Percentiles rank a stretch among this genome's conserved stretches.
These are phyloP conservation scores for Lepidurus couesii DNA, from an alignment of 1,140 invertebrate genomes.

Conservation along the genomic window DNA sequence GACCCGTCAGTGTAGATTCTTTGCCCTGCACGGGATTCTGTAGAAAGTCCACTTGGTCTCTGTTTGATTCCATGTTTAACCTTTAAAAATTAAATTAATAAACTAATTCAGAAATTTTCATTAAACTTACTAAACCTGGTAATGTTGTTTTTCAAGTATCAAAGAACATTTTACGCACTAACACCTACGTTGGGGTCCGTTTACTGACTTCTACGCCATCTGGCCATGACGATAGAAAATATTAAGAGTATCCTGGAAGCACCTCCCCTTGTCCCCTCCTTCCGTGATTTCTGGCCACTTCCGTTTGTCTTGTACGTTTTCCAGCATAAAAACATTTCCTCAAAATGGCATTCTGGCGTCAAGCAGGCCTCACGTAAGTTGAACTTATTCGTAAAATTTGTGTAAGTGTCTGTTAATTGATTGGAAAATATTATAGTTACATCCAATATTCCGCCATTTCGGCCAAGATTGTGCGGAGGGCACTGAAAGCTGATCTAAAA, in stretches of 20 bases:
- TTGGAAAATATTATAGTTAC: conserved; percentile 57
- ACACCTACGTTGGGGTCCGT: too few species aligned
- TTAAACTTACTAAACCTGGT: not conserved
- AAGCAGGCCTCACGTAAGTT: conserved; percentile 34
- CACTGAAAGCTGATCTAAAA: conserved; percentile 66
- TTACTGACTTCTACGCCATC: not conserved
- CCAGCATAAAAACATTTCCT: conserved; percentile 22
- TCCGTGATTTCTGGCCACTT: conserved; percentile 25
- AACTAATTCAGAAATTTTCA: not conserved
- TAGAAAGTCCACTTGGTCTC: not conserved
- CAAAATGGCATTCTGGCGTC: conserved; percentile 34
- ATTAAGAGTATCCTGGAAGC: not conserved
- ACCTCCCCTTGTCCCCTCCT: not conserved
- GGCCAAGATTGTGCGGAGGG: conserved; percentile 67
- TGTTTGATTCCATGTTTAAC: not conserved
- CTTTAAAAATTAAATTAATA: not conserved
- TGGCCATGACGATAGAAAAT: not conserved
- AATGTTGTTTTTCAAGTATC: not conserved
- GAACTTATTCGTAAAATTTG: not conserved
- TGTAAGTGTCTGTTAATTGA: not conserved
- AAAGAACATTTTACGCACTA: too few species aligned
- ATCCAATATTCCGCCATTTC: conserved; percentile 88
- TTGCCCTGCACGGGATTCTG: too few species aligned
- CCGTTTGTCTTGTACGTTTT: conserved; percentile 10
- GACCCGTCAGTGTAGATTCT: too few species aligned